These are phyloP conservation scores for Eilema sororculum DNA, from an alignment of 2,888 invertebrate species.

Conservation along the genomic window DNA sequence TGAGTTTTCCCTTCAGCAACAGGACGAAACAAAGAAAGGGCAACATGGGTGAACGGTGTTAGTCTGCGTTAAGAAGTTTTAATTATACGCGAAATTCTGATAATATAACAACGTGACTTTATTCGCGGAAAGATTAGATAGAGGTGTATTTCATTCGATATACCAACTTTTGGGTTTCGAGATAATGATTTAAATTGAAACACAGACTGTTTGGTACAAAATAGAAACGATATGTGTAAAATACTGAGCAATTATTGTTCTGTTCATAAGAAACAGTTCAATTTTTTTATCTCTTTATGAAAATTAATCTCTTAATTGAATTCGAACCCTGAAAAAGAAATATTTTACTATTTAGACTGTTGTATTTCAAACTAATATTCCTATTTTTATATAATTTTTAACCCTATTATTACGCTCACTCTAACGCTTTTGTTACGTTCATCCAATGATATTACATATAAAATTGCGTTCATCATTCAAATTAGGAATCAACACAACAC, in stretches of 20 bases:
- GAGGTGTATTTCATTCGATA: neutral
- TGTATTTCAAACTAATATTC: no score
- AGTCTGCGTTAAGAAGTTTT: neutral
- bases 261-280: neutral
- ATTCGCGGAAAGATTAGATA: neutral
- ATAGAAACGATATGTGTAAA: neutral
- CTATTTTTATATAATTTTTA: no score
- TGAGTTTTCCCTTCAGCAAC: conserved; percentile 19
- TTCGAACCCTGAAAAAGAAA: no score
- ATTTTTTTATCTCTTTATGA: no score
- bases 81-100: neutral
- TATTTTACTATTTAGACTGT: no score
- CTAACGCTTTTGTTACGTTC: no score
- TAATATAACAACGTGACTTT: conserved; percentile 2
- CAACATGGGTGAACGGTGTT: neutral
- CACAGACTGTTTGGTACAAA: neutral
- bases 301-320: no score
- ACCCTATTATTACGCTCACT: no score
- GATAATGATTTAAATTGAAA: neutral
- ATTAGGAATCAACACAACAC: neutral
- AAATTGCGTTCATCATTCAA: neutral
- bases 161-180: neutral
- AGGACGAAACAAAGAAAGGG: conserved; percentile 13
- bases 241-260: neutral
- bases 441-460: no score